These are phyloP conservation scores for Dyspetes luteomarginatus DNA, from an alignment of 2,888 invertebrate genomes.

Conservation along the genomic window DNA sequence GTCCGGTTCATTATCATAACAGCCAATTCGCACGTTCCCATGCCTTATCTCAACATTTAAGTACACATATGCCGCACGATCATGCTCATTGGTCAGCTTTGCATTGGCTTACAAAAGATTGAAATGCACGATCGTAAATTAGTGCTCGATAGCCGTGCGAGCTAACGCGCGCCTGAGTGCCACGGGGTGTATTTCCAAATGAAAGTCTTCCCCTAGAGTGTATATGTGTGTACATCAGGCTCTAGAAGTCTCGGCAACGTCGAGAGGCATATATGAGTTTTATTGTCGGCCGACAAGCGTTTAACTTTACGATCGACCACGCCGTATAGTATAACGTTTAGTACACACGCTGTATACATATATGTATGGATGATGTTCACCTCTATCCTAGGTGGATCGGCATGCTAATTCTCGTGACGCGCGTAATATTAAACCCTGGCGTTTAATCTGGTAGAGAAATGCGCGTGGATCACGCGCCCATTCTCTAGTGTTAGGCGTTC, in stretches of 20 bases:
- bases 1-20: no score
- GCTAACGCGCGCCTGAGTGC: no score
- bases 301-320: constrained; percentile 81
- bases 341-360: neutral
- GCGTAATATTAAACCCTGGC: constrained; percentile 79
- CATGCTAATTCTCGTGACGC: constrained; percentile 79
- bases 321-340: constrained; percentile 69
- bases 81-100: no score
- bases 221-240: constrained; percentile 24
- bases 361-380: constrained; percentile 13
- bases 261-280: constrained; percentile 75
- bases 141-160: constrained; percentile 78
- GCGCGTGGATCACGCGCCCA: constrained; percentile 68
- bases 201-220: constrained; percentile 27
- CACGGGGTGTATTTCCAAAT: constrained; percentile 42
- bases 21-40: no score
- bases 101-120: constrained; percentile 67
- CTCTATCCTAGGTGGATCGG: constrained; percentile 60
- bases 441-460: constrained; percentile 75
- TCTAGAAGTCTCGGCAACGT: constrained; percentile 68
- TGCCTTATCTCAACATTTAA: no score
- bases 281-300: constrained; percentile 81
- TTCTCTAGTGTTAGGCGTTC: constrained; percentile 29
- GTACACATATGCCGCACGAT: no score
- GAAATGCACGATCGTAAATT: constrained; percentile 79